Evolutionary conservation across 2,797 vertebrate genomes (phyloP), one percentile per base, ranked within the genome.

Genomic region (Sebastes glaucus): DNA sequence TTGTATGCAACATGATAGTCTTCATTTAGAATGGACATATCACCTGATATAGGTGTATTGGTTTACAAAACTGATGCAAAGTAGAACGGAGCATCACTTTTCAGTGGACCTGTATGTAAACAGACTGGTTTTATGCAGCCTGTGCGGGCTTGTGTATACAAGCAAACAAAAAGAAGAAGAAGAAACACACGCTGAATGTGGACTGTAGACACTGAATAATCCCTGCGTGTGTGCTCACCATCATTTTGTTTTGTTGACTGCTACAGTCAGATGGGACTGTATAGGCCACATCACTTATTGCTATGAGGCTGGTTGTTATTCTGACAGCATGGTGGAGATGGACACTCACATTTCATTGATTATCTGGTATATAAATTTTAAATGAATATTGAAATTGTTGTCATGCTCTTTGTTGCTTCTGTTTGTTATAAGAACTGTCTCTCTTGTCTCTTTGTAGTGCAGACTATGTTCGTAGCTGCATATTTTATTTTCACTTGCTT

Each of bases 191-290:
- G 73, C 64, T 38, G 35, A 62, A 62, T 49, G 59, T 55, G 68
- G 42, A 81, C 35, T 74, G 81, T 71, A 77, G 38, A 81, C 71
- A 52, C 64, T 49, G 74, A 71, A 73, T 52, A 59, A 84, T 59
- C 63, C 55, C 71, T 63, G 67, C 32, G 6, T 46, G 42, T 57
- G 80, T 49, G 62, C 57, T 88, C 81, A 28, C 53, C 75, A 71
- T 84, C 77, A 32, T 74, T 74, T 70, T 79, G 80, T 70, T 77
- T 69, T 85, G 62, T 81, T 74, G 70, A 88, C 60, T 53, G 79
- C 79, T 74, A 55, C 75, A 71, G 64, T 81, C 74, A 78, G 64
- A 72, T 38, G 82, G 74, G 78, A 86, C 57, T 32, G 18, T 2
- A 46, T 46, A 52, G 76, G 70, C 73, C 80, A 83, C 77, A 72